A percentile compares a stretch with the other conserved stretches of the same genome.
Evolutionary conservation across 2,888 invertebrate genomes (phyloP).

Genomic region (Petrolisthes cinctipes): DNA sequence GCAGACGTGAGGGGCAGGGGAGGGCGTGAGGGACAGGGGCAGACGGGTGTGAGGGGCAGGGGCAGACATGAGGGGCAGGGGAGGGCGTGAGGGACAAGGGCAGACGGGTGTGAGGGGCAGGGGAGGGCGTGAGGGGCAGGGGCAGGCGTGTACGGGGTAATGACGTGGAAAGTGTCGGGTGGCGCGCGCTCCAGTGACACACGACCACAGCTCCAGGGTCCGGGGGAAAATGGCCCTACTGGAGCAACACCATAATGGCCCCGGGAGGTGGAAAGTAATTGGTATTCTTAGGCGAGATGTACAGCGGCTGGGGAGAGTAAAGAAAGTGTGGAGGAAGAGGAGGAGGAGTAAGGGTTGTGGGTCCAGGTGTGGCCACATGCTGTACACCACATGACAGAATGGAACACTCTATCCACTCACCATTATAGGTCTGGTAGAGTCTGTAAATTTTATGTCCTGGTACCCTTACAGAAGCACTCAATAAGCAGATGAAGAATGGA

Average conservation of each 20-base stretch:
- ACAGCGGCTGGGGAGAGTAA: not conserved
- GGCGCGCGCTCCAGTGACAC: slow-evolving; percentile 17
- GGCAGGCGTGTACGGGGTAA: not conserved
- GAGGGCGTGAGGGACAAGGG: not conserved
- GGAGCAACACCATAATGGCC: slow-evolving; percentile 29
- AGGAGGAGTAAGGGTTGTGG: not conserved
- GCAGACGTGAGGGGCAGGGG: not conserved
- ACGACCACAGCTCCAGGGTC: slow-evolving; percentile 11
- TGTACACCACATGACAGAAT: no score
- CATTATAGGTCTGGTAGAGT: no score
- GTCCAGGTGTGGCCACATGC: not conserved
- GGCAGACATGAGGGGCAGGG: not conserved
- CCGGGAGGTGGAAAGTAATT: slow-evolving; percentile 30
- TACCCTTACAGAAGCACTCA: no score
- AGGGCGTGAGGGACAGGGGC: not conserved
- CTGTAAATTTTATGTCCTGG: no score
- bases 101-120: not conserved
- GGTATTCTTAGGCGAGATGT: slow-evolving; percentile 22
- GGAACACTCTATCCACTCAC: no score
- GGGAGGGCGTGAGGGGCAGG: not conserved
- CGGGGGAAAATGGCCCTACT: slow-evolving; percentile 12
- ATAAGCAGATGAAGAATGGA: no score
- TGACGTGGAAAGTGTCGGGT: slow-evolving; percentile 32
- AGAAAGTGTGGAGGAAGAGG: not conserved
- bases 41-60: not conserved